Percentiles rank a stretch among this genome's conserved stretches.
phyloP scores from a whole-genome alignment of 2,888 invertebrate species.

The Ctenicera cuprea region DNA sequence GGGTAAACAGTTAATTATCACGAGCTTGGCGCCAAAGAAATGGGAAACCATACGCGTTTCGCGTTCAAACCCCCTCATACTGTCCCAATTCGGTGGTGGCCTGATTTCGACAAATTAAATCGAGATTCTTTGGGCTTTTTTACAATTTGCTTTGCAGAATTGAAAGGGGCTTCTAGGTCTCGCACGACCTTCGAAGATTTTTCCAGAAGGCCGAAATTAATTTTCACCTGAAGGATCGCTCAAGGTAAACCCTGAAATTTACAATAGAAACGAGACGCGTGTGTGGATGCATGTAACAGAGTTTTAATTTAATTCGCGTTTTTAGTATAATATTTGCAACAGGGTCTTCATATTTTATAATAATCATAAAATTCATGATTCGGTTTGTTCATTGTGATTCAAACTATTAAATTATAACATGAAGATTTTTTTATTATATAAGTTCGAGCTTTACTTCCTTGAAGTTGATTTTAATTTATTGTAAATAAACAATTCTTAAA shows the following conservation, averaged over 20 bases:
- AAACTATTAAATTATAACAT: too few relatives aligned
- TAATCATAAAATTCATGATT: too few relatives aligned
- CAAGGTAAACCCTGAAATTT: constrained; percentile 13
- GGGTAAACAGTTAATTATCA: constrained; percentile 40
- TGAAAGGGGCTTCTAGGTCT: not conserved
- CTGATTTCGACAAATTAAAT: constrained; percentile 26
- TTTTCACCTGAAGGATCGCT: not conserved
- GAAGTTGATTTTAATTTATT: too few relatives aligned
- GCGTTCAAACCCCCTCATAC: constrained; percentile 1
- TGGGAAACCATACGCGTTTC: constrained; percentile 35
- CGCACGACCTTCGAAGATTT: constrained; percentile 4
- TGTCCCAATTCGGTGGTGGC: constrained; percentile 29
- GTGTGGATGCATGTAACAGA: not conserved
- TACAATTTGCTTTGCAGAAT: not conserved
- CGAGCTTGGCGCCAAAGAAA: constrained; percentile 34
- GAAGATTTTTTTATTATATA: too few relatives aligned
- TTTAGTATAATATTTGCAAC: too few relatives aligned
- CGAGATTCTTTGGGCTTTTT: constrained; percentile 12
- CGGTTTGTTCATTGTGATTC: too few relatives aligned
- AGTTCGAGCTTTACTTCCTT: too few relatives aligned
- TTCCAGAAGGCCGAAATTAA: constrained; percentile 9
- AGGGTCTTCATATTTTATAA: too few relatives aligned
- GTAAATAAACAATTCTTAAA: too few relatives aligned
- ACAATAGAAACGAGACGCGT: constrained; percentile 15
- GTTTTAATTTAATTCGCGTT: not conserved